phyloP scores from a whole-genome alignment of 2,888 invertebrate genomes.

The Rotaria macrura region DNA sequence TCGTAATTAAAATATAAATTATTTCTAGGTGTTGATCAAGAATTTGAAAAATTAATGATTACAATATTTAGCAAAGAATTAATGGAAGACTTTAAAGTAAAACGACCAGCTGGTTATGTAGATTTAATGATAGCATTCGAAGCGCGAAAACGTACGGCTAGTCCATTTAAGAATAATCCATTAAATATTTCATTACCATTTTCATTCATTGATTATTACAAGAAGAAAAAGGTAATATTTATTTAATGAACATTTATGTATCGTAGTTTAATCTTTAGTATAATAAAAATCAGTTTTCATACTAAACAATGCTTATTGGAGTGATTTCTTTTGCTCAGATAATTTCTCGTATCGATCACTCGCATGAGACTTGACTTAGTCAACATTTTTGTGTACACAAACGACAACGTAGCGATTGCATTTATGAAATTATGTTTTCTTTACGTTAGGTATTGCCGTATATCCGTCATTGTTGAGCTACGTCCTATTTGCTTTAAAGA shows the following conservation, averaged over 20 bases:
- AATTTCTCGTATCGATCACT: too few species aligned
- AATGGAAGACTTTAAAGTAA: slow-evolving; percentile 51
- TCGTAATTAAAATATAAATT: background rate
- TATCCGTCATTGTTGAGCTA: too few species aligned
- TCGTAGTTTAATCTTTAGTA: too few species aligned
- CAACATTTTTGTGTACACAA: too few species aligned
- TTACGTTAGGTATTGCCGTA: too few species aligned
- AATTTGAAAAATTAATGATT: slow-evolving; percentile 53
- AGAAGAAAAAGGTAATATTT: slow-evolving; percentile 43
- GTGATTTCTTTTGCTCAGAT: too few species aligned
- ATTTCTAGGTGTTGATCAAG: slow-evolving; percentile 43
- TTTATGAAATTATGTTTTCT: too few species aligned
- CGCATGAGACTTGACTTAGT: too few species aligned
- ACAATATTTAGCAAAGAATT: slow-evolving; percentile 54
- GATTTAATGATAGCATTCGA: slow-evolving; percentile 56
- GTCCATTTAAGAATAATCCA: slow-evolving; percentile 47
- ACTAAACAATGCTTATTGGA: too few species aligned
- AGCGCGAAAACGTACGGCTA: slow-evolving; percentile 54
- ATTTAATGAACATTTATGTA: background rate
- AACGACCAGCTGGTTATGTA: slow-evolving; percentile 54
- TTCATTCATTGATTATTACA: slow-evolving; percentile 55
- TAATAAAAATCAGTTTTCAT: too few species aligned
- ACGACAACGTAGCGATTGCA: too few species aligned
- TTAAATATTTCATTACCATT: slow-evolving; percentile 54
- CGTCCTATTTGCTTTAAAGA: too few species aligned